Conservation (phyloP, 30 jellyfish, hydroid and myxozoan genomes). For the Haliclystus octoradiatus region DNA sequence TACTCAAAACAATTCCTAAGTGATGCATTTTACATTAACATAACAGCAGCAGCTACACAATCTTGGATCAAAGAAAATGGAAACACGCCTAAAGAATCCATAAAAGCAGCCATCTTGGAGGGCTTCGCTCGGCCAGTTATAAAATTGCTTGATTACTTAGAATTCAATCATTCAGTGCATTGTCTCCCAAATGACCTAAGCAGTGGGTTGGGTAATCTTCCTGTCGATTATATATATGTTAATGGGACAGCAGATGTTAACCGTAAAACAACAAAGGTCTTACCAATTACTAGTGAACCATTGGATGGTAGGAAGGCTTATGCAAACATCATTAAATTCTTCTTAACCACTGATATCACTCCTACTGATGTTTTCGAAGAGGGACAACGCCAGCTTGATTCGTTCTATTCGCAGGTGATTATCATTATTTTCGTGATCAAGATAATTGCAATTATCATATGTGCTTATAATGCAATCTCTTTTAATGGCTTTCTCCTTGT, state of each 20-base stretch:
- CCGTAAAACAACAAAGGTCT: conserved; percentile 45
- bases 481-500: not conserved
- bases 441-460: not conserved
- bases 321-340: conserved; percentile 34
- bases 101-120: conserved; percentile 42
- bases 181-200: conserved; percentile 79
- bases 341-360: conserved; percentile 58
- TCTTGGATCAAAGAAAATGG: conserved; percentile 41
- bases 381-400: conserved; percentile 57
- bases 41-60: not conserved
- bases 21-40: not conserved
- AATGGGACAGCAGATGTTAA: conserved; percentile 50
- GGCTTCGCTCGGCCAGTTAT: conserved; percentile 67
- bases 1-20: conserved; percentile 3
- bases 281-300: conserved; percentile 56
- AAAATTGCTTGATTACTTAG: conserved; percentile 46
- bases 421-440: not conserved
- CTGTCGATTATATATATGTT: conserved; percentile 52
- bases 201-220: conserved; percentile 87
- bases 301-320: conserved; percentile 66
- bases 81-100: conserved; percentile 14
- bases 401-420: conserved; percentile 61
- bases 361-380: conserved; percentile 59
- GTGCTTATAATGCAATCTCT: not conserved
- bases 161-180: conserved; percentile 50